Percentiles rank a stretch among this genome's conserved stretches.
Conservation (phyloP, 1,140 invertebrate species). For the Bombus picipes region DNA sequence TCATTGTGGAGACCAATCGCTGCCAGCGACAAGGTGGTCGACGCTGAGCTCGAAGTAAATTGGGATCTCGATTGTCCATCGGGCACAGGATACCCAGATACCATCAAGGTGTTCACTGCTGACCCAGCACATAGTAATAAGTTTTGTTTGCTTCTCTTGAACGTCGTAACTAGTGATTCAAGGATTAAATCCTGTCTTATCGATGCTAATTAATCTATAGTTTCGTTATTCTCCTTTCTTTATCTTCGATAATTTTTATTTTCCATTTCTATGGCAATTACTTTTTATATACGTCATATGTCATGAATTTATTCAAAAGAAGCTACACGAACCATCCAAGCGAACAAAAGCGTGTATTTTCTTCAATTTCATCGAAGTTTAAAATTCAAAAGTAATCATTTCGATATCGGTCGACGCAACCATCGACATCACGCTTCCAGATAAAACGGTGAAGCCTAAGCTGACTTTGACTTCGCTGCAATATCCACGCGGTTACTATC, state of each 20-base stretch:
- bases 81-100: conserved; percentile 65
- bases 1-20: conserved; percentile 77
- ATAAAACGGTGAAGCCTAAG: conserved; percentile 71
- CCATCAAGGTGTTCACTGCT: conserved; percentile 74
- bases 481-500: conserved; percentile 78
- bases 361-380: background rate
- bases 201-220: background rate
- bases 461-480: conserved; percentile 66
- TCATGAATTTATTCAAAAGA: too few species aligned
- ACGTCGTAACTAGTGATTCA: conserved; percentile 15
- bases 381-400: background rate
- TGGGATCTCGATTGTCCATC: conserved; percentile 82
- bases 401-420: conserved; percentile 29
- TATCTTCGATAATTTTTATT: too few species aligned
- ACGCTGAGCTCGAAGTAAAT: conserved; percentile 83
- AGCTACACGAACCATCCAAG: background rate
- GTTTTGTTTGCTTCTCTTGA: conserved; percentile 61
- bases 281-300: background rate
- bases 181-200: background rate
- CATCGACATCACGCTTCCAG: conserved; percentile 59
- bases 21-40: conserved; percentile 74
- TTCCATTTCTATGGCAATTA: background rate
- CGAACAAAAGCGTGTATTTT: background rate
- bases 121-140: conserved; percentile 76
- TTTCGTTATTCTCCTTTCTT: background rate